Evolutionary conservation across 2,888 invertebrate genomes (phyloP), one percentile per base, ranked within the genome.

Genomic region (Cataglyphis altisquamis): DNA sequence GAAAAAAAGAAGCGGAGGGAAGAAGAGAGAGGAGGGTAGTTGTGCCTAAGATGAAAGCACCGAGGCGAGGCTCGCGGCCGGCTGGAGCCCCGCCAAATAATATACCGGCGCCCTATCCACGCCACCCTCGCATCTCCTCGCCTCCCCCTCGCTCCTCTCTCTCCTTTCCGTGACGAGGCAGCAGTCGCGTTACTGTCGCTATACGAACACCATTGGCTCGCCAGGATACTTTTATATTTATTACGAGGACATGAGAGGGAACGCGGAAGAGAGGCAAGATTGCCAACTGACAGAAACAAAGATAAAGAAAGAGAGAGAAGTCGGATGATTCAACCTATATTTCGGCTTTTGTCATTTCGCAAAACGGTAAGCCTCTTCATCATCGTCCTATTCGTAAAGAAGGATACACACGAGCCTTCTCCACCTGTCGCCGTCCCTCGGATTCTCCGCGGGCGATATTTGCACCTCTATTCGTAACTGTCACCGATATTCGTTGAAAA

Each of bases 61-160:
- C 91, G 92, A 93, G 93, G 93, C 90, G 92, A 93, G 93, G 94
- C 94, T 94, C 91, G 92, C 93, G 94, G 93, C 92, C 91, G 92
- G 91, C 92, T 94, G 94, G 94, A 94, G 90, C 89, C 87, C 89
- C 93, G 94, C 94, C 94, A 94, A 92, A 94, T 94, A 94, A 94
- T 94, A 94, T 94, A 93, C 94, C 89, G 91, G 92, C 92, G 90
- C 90, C 92, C 93, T 91, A 91, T 91, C 89, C 86, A 75, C 78
- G 78, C 32, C 32, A 85, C 52, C 81, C 62, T 5, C 62, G 41
- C 10, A 39, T 77, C 45, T 12, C 78, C 32, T 25, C 82, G 63
- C 74, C 70, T 52, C 62, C 60, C 48, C 72, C 64, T 25, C 25
- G 25, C n/a, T 15, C 29, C 29, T 68, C 83, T 64, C 77, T n/a